Conservation (phyloP, 2,888 invertebrate species). For the Morpho deidamia region DNA sequence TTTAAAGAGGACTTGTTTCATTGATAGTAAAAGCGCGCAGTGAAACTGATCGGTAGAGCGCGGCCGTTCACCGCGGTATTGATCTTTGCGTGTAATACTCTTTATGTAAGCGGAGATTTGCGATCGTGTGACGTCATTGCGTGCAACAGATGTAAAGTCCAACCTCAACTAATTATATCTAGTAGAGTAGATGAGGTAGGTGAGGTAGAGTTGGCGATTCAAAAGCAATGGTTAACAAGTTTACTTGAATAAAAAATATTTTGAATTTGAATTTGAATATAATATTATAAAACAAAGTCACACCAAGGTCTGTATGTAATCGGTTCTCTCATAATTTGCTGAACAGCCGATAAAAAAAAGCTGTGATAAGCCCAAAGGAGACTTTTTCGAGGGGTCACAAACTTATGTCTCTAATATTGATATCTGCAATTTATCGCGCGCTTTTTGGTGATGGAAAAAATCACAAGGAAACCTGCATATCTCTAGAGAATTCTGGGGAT, state of each 20-base stretch:
- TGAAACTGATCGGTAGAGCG: slow-evolving; percentile 32
- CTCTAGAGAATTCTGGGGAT: too few species aligned
- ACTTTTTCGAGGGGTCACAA: too few species aligned
- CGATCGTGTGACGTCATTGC: not conserved
- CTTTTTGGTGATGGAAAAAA: too few species aligned
- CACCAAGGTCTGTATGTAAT: too few species aligned
- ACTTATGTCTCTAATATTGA: too few species aligned
- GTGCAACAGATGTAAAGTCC: not conserved
- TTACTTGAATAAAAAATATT: not conserved
- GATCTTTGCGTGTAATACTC: slow-evolving; percentile 24
- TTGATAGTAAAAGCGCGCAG: slow-evolving; percentile 31
- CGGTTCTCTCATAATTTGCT: too few species aligned
- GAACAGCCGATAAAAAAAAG: not conserved
- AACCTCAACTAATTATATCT: too few species aligned
- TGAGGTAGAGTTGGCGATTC: too few species aligned
- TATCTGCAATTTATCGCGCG: too few species aligned
- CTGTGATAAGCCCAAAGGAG: not conserved
- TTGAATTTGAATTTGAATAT: not conserved
- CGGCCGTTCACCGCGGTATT: slow-evolving; percentile 35
- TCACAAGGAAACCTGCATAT: too few species aligned
- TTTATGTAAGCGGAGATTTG: slow-evolving; percentile 12
- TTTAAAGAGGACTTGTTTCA: not conserved
- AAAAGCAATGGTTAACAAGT: not conserved
- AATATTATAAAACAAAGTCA: too few species aligned
- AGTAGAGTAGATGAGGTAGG: too few species aligned